Percentiles rank a stretch among this genome's conserved stretches.
Conservation (phyloP, 2,888 invertebrate species). For the Tillus elongatus region DNA sequence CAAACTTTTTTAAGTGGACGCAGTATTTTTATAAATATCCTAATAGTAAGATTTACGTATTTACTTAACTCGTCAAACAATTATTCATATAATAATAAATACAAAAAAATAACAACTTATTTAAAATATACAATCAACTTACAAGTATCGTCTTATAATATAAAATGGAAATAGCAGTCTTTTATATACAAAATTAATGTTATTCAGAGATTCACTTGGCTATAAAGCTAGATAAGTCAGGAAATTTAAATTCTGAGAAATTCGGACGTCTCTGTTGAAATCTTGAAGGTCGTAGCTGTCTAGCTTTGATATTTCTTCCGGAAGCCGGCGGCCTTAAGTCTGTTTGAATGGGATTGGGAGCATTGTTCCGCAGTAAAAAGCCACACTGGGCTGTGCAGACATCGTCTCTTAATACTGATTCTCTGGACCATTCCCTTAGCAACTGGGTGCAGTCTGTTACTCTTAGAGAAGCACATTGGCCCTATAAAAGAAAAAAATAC, state of each 20-base stretch:
- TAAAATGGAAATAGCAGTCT: too few relatives aligned
- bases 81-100: too few relatives aligned
- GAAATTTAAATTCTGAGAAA: slow-evolving; percentile 61
- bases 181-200: too few relatives aligned
- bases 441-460: slow-evolving; percentile 81
- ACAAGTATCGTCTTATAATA: too few relatives aligned
- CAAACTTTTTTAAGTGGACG: too few relatives aligned
- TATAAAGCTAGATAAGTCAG: slow-evolving; percentile 65
- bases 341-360: slow-evolving; percentile 19
- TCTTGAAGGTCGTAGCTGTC: slow-evolving; percentile 18
- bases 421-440: slow-evolving; percentile 72
- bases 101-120: too few relatives aligned
- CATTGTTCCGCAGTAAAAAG: slow-evolving; percentile 49
- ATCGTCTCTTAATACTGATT: slow-evolving; percentile 73
- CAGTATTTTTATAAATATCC: too few relatives aligned
- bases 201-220: too few relatives aligned
- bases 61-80: too few relatives aligned
- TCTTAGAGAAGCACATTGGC: slow-evolving; percentile 78
- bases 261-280: background rate
- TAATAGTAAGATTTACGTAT: too few relatives aligned
- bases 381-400: slow-evolving; percentile 89
- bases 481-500: slow-evolving; percentile 46
- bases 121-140: too few relatives aligned
- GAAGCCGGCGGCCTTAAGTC: slow-evolving; percentile 36
- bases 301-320: slow-evolving; percentile 22